Percentiles rank a stretch among this genome's conserved stretches.
These are phyloP conservation scores for Prinia subflava DNA, from an alignment of 2,113 vertebrate species.

Conservation along the genomic window DNA sequence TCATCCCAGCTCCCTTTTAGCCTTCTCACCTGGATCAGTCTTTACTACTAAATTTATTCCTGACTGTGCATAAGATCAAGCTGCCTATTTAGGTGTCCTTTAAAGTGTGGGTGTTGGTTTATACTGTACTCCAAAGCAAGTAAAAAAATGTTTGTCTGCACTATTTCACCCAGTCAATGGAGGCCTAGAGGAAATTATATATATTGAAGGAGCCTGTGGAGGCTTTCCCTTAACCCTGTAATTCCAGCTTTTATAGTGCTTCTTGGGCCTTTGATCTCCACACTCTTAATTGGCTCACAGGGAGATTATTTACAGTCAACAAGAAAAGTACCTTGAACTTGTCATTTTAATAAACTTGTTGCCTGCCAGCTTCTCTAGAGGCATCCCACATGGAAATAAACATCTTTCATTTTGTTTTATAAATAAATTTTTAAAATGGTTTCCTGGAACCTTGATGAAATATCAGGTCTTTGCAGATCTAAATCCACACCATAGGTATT, in stretches of 20 bases:
- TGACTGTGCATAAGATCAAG: not conserved
- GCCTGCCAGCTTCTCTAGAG: conserved; percentile 14
- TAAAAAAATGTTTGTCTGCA: not conserved
- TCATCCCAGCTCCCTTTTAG: not conserved
- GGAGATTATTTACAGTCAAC: conserved; percentile 10
- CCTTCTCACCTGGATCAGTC: not conserved
- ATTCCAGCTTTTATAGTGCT: not conserved
- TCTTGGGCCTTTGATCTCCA: not conserved
- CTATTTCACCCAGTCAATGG: not conserved
- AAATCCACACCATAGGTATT: conserved; percentile 53
- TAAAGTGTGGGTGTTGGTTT: not conserved
- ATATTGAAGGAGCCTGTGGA: not conserved
- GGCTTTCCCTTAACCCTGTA: not conserved
- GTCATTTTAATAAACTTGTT: conserved; percentile 37
- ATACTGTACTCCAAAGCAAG: not conserved
- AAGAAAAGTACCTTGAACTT: conserved; percentile 41
- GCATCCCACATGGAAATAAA: conserved; percentile 49
- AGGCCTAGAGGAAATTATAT: not conserved
- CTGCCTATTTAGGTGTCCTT: not conserved
- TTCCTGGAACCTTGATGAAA: conserved; percentile 67
- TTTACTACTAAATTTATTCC: not conserved
- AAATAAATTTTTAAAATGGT: conserved; percentile 49
- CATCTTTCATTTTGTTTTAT: conserved; percentile 51
- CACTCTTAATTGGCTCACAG: not conserved
- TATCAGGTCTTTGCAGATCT: conserved; percentile 48